Percentiles rank a stretch among this genome's conserved stretches.
Conservation (phyloP, 2,888 invertebrate genomes). For the Agrilus cyanescens region DNA sequence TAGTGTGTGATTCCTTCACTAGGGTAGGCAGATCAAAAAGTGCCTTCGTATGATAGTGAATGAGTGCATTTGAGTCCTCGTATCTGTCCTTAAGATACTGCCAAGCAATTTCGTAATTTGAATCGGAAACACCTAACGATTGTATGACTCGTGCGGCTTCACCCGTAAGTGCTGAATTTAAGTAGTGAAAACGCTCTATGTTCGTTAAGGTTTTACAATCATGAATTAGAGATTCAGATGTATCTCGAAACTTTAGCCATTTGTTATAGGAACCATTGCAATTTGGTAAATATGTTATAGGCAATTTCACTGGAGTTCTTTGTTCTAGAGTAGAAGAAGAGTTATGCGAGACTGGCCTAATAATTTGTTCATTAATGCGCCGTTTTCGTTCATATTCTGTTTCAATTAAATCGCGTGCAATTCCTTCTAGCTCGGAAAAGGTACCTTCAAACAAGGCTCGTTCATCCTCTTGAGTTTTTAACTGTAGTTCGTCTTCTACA, state of each 20-base stretch:
- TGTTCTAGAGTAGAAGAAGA: too few species aligned
- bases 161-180: slow-evolving; percentile 5
- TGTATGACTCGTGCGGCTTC: slow-evolving; percentile 7
- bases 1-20: slow-evolving; percentile 1
- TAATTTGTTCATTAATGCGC: too few species aligned
- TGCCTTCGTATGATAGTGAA: slow-evolving; percentile 6
- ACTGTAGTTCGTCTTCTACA: too few species aligned
- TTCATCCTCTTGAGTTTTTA: too few species aligned
- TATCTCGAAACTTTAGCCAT: slow-evolving; percentile 8
- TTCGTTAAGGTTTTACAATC: slow-evolving; percentile 4
- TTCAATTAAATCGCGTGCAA: too few species aligned
- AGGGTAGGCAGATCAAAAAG: slow-evolving; percentile 3
- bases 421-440: too few species aligned
- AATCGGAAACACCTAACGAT: slow-evolving; percentile 2
- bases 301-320: slow-evolving; percentile 3
- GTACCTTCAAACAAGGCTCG: too few species aligned
- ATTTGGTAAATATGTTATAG: slow-evolving; percentile 4
- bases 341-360: too few species aligned
- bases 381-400: too few species aligned
- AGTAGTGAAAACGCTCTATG: slow-evolving; percentile 9
- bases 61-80: slow-evolving; percentile 3
- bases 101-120: slow-evolving; percentile 5
- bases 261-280: slow-evolving; percentile 3
- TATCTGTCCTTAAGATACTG: slow-evolving; percentile 3
- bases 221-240: too few species aligned